Evolutionary conservation across 2,888 invertebrate genomes (phyloP), one percentile per base, ranked within the genome.

Genomic region (Drosophila ustulata): DNA sequence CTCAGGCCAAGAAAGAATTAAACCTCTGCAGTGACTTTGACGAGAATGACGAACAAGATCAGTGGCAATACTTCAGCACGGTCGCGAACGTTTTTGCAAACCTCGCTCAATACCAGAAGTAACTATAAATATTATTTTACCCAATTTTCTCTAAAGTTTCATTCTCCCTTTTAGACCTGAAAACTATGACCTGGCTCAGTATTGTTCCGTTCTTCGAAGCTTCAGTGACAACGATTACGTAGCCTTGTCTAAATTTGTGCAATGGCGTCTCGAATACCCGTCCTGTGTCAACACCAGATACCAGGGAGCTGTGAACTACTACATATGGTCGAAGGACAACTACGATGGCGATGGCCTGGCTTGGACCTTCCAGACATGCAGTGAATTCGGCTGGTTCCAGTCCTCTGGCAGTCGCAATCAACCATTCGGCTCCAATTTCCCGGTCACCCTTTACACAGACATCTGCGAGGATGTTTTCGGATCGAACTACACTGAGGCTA

Each of bases 321-420:
- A 70, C 64, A 72, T 67, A 25, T 86, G 84, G 84, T 18, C 78
- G 3, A 73, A 45, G 71, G n/a, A 76, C 3, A 58, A 85, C 63
- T 76, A 76, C 47, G 59, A 75, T 52, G 84, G 66, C 4, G 96
- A 93, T 91, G 94, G 96, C 0, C 94, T 84, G 3, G 55, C 49
- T 5, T 97, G 97, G 97, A 93, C 93, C 0, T 96, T 96, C 91
- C 97, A 97, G 92, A 96, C 96, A 0, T 97, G 97, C 91, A 95
- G 94, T 45, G 96, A 97, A 92, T 97, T 95, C 92, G 97, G 97
- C 52, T 97, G 95, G 93, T 96, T 94, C 91, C 96, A 96, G 92
- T 95, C 96, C 1, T 95, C 96, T 0, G 94, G 92, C 72, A 93
- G 94, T 46, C 57, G 84, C 0, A 84, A 92, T 0, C 94, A 95